Evolutionary conservation across 2,113 vertebrate species (phyloP).

Genomic region (Petrocephalus zakoni): DNA sequence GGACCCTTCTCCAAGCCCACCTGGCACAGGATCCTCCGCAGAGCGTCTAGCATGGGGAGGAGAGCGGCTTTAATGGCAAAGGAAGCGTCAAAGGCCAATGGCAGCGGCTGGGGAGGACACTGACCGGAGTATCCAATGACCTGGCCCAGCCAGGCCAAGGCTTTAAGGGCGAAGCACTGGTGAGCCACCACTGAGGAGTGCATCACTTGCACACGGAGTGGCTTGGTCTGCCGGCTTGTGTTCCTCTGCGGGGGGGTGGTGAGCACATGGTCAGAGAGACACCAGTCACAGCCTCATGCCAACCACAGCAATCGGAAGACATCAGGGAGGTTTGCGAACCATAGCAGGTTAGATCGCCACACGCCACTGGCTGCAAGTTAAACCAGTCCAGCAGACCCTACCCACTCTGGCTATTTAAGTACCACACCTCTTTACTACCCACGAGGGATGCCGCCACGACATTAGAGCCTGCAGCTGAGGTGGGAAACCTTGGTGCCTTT

Average conservation of each 20-base stretch:
- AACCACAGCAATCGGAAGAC: not conserved
- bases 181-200: conserved; percentile 94
- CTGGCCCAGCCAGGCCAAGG: conserved; percentile 84
- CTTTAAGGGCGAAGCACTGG: conserved; percentile 90
- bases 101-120: not conserved
- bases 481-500: not conserved
- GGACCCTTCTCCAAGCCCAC: conserved; percentile 81
- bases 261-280: not conserved
- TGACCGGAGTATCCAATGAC: conserved; percentile 90
- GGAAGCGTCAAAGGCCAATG: not conserved
- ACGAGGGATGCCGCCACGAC: not conserved
- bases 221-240: conserved; percentile 93
- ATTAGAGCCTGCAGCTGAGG: not conserved
- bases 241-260: conserved; percentile 70
- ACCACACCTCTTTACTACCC: not conserved
- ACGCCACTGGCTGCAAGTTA: not conserved
- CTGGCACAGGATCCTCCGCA: conserved; percentile 87
- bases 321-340: not conserved
- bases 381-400: not conserved
- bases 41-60: conserved; percentile 66
- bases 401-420: not conserved
- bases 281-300: not conserved
- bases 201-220: conserved; percentile 93
- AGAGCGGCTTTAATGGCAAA: not conserved
- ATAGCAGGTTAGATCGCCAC: not conserved